phyloP scores from a whole-genome alignment of 2,888 invertebrate species.

The Lysandra coridon region DNA sequence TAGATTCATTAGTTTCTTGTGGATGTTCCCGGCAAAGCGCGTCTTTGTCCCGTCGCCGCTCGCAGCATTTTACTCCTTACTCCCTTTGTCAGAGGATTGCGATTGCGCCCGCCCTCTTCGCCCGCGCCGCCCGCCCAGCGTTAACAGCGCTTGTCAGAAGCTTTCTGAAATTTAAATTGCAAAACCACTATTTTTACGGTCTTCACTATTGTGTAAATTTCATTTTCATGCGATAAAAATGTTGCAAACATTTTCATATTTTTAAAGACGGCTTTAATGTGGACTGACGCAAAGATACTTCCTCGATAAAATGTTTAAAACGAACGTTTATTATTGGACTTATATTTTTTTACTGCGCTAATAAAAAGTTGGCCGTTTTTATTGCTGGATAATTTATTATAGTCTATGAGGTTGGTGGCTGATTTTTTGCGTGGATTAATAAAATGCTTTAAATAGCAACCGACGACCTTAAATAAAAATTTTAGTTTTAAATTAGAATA shows the following conservation, averaged over 20 bases:
- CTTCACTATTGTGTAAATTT: slow-evolving; percentile 17
- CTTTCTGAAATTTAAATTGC: slow-evolving; percentile 41
- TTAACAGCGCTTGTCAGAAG: slow-evolving; percentile 42
- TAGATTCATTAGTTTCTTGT: slow-evolving; percentile 18
- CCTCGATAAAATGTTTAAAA: slow-evolving; percentile 11
- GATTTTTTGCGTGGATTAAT: neutral
- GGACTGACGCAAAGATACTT: neutral
- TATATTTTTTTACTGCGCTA: neutral
- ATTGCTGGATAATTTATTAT: slow-evolving; percentile 7
- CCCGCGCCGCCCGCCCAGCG: slow-evolving; percentile 43
- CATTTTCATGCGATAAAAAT: slow-evolving; percentile 30
- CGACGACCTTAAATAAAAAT: neutral
- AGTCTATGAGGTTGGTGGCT: neutral
- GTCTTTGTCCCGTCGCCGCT: slow-evolving; percentile 60
- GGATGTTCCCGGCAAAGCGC: slow-evolving; percentile 45
- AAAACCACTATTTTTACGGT: slow-evolving; percentile 36
- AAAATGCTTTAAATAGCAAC: neutral
- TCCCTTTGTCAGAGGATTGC: slow-evolving; percentile 57
- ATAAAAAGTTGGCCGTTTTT: slow-evolving; percentile 19
- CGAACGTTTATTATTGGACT: slow-evolving; percentile 10
- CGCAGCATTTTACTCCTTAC: slow-evolving; percentile 54
- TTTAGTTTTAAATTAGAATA: neutral
- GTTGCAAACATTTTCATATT: slow-evolving; percentile 23
- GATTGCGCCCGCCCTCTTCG: slow-evolving; percentile 49
- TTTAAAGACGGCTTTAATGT: slow-evolving; percentile 2